Base-by-base conservation (phyloP, 1,140 invertebrate genomes). In the Glomeris maerens region DNA sequence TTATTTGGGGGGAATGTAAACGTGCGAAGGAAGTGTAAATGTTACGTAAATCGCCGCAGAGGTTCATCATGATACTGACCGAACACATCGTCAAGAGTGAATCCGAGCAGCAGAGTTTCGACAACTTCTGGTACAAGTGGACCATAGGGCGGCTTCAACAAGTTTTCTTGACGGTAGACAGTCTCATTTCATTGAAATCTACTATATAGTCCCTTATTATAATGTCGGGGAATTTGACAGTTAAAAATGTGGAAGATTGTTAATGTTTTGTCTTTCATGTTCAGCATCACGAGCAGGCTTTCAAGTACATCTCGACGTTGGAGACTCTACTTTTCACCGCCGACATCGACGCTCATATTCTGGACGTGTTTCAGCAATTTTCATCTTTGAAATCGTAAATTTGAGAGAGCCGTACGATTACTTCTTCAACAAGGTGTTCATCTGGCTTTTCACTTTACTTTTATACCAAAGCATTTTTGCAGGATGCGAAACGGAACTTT, bases 301-400 rank as follows among this genome's bases (percentile, higher is more conserved):
- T 90, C 71, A 89, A 90, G 62, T 96, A 95, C 71, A 90, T 88
- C 62, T 84, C 81, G 52, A 96, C 90, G 0, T 65, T 98, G 64
- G 91, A 97, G 66, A 92, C 85, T 0, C 70, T 98, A 26, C 74
- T 98, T 5, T 98, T 98, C 66, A 95, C 93, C 0, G 85, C 88
- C 61, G 92, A 97, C 68, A 74, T 97, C 61, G 94, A 98, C 66
- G 79, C 84, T 14, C 90, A 97, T 64, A 96, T 98, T 62, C 71
- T 96, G 42, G 90, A 94, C 66, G 83, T 96, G 25, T 98, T 97
- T 72, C 89, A 96, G 64, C 92, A 98, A 67, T 98, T 98, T 68
- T 80, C 91, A 52, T 81, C 83, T 26, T 68, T 91, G 13, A 64
- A 79, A 53, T 70, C 75, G 25, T 80, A 68, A 77, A n/a, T 36